These are phyloP conservation scores for Crotophaga sulcirostris DNA, from an alignment of 2,113 vertebrate genomes.

Conservation along the genomic window DNA sequence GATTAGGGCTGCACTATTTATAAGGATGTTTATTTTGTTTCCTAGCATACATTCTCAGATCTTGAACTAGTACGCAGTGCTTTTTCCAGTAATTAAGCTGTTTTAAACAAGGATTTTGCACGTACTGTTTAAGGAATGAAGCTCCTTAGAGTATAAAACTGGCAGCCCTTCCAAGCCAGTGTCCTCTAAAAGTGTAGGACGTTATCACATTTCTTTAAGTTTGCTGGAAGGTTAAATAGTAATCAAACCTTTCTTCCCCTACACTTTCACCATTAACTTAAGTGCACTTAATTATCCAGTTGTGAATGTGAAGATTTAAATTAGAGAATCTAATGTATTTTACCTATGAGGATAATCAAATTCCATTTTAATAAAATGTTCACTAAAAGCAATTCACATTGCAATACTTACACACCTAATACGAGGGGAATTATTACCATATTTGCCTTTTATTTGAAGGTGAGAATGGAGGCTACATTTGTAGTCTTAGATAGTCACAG, in stretches of 20 bases:
- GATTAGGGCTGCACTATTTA: not conserved
- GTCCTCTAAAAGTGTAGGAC: not conserved
- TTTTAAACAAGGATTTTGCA: not conserved
- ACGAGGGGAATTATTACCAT: not conserved
- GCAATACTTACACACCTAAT: not conserved
- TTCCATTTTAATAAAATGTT: not conserved
- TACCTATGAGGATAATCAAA: not conserved
- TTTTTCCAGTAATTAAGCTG: not conserved
- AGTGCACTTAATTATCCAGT: not conserved
- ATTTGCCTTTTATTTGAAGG: not conserved
- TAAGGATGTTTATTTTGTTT: slow-evolving; percentile 12
- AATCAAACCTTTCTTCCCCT: not conserved
- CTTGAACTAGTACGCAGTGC: not conserved
- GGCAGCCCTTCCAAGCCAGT: not conserved
- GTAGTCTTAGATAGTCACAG: not conserved
- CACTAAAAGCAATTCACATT: not conserved
- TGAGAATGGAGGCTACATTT: not conserved
- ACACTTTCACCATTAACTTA: not conserved
- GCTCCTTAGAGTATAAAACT: not conserved
- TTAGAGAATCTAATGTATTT: not conserved
- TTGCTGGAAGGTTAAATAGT: not conserved
- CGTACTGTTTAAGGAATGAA: not conserved
- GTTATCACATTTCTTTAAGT: not conserved
- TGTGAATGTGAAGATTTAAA: not conserved
- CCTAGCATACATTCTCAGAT: not conserved